Conservation (phyloP, 2,797 vertebrate genomes). For the Intellagama lesueurii region DNA sequence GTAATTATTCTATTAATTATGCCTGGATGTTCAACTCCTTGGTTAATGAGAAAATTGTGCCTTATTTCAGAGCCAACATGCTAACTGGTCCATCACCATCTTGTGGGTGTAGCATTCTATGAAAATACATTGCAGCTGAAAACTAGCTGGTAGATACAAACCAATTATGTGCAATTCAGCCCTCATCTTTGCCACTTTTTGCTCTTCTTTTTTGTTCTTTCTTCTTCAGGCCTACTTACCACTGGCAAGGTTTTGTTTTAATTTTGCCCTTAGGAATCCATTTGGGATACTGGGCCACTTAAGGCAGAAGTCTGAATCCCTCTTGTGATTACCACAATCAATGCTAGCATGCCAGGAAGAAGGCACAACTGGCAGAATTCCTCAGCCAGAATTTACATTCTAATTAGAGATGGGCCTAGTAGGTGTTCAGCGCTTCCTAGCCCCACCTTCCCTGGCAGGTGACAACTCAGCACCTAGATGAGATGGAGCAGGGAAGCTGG, state of each 20-base stretch:
- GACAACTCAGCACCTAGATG: too few relatives aligned
- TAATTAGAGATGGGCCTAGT: too few relatives aligned
- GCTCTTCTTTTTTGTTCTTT: not conserved
- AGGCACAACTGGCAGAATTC: not conserved
- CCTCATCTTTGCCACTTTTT: too few relatives aligned
- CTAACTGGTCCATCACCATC: not conserved
- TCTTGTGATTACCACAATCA: not conserved
- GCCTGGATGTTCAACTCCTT: not conserved
- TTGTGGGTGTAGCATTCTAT: not conserved
- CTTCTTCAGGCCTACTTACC: not conserved
- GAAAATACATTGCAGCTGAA: not conserved
- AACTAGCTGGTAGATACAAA: not conserved
- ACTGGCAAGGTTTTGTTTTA: not conserved
- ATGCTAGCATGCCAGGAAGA: not conserved
- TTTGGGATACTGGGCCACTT: not conserved
- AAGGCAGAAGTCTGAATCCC: not conserved
- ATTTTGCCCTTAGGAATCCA: not conserved
- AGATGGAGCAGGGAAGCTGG: too few relatives aligned
- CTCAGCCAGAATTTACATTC: not conserved
- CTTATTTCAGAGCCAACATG: not conserved
- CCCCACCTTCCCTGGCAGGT: too few relatives aligned
- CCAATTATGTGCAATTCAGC: not conserved
- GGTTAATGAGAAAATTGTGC: slow-evolving; percentile 13
- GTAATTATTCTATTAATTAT: slow-evolving; percentile 24
- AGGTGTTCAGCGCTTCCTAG: too few relatives aligned